A percentile compares a stretch with the other conserved stretches of the same genome.
Evolutionary conservation across 2,113 vertebrate genomes (phyloP).

Genomic region (Ageneiosus marmoratus): DNA sequence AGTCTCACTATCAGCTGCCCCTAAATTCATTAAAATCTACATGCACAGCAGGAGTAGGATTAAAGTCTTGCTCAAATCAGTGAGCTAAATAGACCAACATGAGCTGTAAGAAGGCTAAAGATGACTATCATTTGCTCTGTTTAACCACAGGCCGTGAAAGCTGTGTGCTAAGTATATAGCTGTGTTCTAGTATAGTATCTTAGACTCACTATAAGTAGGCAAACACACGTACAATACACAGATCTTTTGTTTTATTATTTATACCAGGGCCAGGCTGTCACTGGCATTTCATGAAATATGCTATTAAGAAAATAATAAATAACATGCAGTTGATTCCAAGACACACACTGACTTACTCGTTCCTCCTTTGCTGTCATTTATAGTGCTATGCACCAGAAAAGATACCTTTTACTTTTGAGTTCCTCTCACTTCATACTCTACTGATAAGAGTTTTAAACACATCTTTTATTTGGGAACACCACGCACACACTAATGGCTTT

Average conservation of each 20-base stretch:
- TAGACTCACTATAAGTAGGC: not conserved
- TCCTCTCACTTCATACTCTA: slow-evolving; percentile 5
- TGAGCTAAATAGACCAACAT: slow-evolving; percentile 32
- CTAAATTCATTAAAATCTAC: slow-evolving; percentile 55
- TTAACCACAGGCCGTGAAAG: not conserved
- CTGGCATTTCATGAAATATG: slow-evolving; percentile 50
- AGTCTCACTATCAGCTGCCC: slow-evolving; percentile 42
- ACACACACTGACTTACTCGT: slow-evolving; percentile 59
- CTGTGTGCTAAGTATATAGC: not conserved
- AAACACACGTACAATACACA: not conserved
- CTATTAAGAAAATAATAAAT: slow-evolving; percentile 52
- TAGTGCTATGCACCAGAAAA: slow-evolving; percentile 7
- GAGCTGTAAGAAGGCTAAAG: not conserved
- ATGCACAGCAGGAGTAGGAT: slow-evolving; percentile 67
- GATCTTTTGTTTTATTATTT: not conserved
- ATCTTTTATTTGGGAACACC: slow-evolving; percentile 21
- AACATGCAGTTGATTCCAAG: slow-evolving; percentile 57
- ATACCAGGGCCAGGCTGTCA: not conserved
- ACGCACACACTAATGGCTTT: not conserved
- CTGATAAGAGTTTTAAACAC: slow-evolving; percentile 35
- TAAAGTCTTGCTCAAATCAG: slow-evolving; percentile 60
- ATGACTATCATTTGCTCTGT: not conserved
- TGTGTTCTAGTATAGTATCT: too few species aligned
- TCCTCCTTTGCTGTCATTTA: slow-evolving; percentile 34
- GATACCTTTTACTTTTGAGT: slow-evolving; percentile 30